Conservation (phyloP, 2,113 vertebrate species). For the Cnemophilus loriae region DNA sequence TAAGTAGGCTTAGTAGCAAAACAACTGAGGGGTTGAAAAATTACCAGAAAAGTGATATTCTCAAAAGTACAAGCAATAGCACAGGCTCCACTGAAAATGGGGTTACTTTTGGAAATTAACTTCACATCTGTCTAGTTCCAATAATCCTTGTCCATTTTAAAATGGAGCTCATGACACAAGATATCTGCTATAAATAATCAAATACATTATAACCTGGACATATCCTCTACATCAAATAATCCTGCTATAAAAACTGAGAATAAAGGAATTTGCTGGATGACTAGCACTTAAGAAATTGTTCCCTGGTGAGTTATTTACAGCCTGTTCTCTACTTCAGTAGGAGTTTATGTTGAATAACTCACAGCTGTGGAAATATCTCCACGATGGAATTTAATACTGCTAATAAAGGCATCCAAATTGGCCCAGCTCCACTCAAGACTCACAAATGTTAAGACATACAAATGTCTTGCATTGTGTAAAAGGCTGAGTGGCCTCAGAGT, state of each 20-base stretch:
- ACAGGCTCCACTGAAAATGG: constrained; percentile 8
- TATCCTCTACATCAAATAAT: constrained; percentile 28
- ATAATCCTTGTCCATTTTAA: constrained; percentile 33
- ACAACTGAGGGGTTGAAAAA: constrained; percentile 22
- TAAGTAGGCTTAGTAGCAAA: background rate
- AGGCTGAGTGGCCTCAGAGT: background rate
- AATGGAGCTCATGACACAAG: background rate
- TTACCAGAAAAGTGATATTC: constrained; percentile 40
- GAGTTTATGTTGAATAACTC: constrained; percentile 63
- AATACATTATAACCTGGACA: constrained; percentile 41
- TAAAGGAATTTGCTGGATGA: constrained; percentile 60
- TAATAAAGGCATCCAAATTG: constrained; percentile 36
- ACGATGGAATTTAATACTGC: constrained; percentile 16
- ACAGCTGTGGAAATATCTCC: constrained; percentile 57
- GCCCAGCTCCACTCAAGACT: background rate
- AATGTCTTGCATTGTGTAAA: background rate
- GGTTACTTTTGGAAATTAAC: constrained; percentile 50
- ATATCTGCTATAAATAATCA: constrained; percentile 49
- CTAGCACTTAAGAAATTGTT: constrained; percentile 56
- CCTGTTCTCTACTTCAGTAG: constrained; percentile 47
- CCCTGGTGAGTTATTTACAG: constrained; percentile 54
- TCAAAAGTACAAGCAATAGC: constrained; percentile 21
- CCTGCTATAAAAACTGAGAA: constrained; percentile 56
- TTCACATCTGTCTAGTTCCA: constrained; percentile 38
- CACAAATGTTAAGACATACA: background rate